phyloP scores from a whole-genome alignment of 2,888 invertebrate genomes.

The Muscina levida region DNA sequence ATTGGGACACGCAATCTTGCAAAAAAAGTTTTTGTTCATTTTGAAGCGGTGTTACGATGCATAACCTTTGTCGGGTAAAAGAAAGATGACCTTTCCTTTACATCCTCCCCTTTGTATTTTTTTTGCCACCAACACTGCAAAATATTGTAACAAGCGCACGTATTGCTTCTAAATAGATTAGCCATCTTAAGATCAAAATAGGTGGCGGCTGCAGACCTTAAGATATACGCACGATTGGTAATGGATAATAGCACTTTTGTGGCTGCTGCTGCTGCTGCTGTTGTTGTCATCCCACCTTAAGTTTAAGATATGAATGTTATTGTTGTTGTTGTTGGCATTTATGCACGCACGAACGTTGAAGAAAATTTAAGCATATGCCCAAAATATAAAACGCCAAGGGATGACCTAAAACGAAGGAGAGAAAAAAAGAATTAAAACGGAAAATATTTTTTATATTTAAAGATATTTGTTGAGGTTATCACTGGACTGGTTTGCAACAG shows the following conservation, averaged over 20 bases:
- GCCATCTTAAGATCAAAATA: not conserved
- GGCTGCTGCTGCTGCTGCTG: not conserved
- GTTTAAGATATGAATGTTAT: not conserved
- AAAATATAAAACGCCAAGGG: not conserved
- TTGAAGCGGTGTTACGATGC: no score
- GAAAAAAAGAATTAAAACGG: no score
- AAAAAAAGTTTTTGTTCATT: not conserved
- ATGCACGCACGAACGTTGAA: conserved; percentile 16
- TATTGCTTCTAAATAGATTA: conserved; percentile 10
- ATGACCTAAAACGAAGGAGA: not conserved
- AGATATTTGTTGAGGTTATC: no score
- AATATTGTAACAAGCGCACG: conserved; percentile 29
- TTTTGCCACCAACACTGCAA: not conserved
- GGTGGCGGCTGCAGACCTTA: not conserved
- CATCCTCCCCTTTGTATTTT: not conserved
- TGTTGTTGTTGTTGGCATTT: not conserved
- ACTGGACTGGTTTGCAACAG: no score
- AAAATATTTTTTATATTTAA: no score
- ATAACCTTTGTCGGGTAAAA: not conserved
- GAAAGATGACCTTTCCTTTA: not conserved
- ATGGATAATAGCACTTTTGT: not conserved
- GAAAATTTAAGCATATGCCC: conserved; percentile 1
- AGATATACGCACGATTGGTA: conserved; percentile 13
- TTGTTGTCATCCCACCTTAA: not conserved
- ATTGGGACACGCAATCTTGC: not conserved